Base-by-base conservation (phyloP, 2,888 invertebrate species). In the Phlogophora meticulosa region DNA sequence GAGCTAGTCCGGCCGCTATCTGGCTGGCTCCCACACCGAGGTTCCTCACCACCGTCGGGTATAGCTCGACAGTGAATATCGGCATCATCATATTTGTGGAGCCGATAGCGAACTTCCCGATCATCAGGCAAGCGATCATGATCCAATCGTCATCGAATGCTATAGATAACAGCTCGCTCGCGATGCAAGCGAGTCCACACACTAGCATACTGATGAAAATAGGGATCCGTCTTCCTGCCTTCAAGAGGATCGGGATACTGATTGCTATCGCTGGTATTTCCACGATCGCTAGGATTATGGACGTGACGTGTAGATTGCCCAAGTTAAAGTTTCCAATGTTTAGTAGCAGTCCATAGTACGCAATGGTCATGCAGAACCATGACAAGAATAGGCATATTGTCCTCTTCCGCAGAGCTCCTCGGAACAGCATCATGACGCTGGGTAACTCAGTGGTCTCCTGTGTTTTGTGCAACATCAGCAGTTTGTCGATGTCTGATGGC, bases 31-130 rank as follows among this genome's bases (percentile, higher is more conserved):
- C 97, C 15, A 97, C 97, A 7, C 97, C 97, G 24, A 97, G 95
- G 83, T 97, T 97, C 61, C 97, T 94, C 76, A 97, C 96, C 67
- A 97, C 95, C 4, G 97, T 97, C 0, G 97, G 97, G 88, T 97
- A 97, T 43, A 97, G 90, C 84, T 97, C 97, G 3, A 97, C 97
- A 1, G 97, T 97, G 87, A 96, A 97, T 34, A 97, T 97, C 0
- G 98, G 98, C 94, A 98, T 95, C 83, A 98, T 97, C 86, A 97
- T 98, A 85, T 98, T 98, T 22, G 97, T 97, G 0, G 97, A 96
- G 45, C 97, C 97, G 59, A 98, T 97, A 32, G 97, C 97, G 84
- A 98, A 98, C 93, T 98, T 98, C 85, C 98, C 98, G 70, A 97
- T 96, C 97, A 98, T 97, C 49, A 97, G 96, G 79, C 97, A 96